Percentiles rank a stretch among this genome's conserved stretches.
Conservation (phyloP, 2,797 vertebrate species). For the Carcharodon carcharias region DNA sequence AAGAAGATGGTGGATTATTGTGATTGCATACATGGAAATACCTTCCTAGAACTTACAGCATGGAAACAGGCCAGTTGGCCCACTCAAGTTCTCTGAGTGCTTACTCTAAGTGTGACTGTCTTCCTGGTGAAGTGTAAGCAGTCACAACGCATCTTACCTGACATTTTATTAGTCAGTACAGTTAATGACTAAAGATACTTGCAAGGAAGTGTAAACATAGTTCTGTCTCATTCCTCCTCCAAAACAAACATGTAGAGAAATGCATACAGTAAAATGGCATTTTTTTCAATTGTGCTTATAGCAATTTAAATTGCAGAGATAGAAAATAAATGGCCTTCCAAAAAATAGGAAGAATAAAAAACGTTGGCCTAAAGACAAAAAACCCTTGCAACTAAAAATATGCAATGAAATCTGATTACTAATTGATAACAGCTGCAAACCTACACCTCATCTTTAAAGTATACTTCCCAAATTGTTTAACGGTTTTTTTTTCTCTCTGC, state of each 20-base stretch:
- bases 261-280: neutral
- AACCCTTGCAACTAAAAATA: neutral
- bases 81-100: neutral
- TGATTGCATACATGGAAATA: neutral
- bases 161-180: neutral
- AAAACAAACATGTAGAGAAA: neutral
- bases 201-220: neutral
- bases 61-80: neutral
- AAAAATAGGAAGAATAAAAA: neutral
- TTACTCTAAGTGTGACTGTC: neutral
- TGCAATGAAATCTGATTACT: neutral
- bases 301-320: neutral
- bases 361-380: neutral
- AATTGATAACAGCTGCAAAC: neutral
- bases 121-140: neutral
- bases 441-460: neutral
- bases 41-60: neutral
- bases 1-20: neutral
- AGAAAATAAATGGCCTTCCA: neutral
- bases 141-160: neutral
- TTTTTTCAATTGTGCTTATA: neutral
- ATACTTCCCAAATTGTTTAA: neutral
- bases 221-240: neutral
- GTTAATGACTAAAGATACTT: neutral
- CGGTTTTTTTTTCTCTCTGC: neutral